Conservation (phyloP, 2,888 invertebrate species). For the Axea sp. region DNA sequence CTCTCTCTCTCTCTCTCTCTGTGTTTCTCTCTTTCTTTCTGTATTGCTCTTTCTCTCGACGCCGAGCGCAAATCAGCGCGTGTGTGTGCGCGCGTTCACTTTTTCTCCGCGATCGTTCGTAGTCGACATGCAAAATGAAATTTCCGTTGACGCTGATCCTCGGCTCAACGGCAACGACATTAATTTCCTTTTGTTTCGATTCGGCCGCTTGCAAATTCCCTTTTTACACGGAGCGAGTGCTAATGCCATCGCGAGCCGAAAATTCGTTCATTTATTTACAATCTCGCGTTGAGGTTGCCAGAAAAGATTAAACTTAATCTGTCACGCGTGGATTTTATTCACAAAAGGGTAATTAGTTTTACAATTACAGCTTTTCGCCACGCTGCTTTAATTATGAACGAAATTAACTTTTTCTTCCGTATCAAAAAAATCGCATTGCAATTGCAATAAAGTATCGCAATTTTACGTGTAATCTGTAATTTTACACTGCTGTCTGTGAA, state of each 20-base stretch:
- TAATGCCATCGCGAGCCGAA: constrained; percentile 33
- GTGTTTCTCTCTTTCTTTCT: too few relatives aligned
- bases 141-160: constrained; percentile 58
- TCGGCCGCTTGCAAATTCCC: constrained; percentile 58
- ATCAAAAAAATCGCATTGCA: too few relatives aligned
- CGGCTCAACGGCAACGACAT: constrained; percentile 48
- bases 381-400: constrained; percentile 15
- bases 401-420: constrained; percentile 26
- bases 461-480: too few relatives aligned
- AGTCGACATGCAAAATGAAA: constrained; percentile 57
- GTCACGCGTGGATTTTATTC: constrained; percentile 44
- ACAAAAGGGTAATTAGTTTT: constrained; percentile 51
- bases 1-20: too few relatives aligned
- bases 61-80: constrained; percentile 30
- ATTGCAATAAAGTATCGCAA: too few relatives aligned
- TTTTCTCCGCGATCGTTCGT: constrained; percentile 40
- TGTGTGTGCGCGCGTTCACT: constrained; percentile 35
- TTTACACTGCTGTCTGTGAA: too few relatives aligned
- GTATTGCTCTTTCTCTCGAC: constrained; percentile 45
- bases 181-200: constrained; percentile 60
- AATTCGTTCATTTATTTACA: constrained; percentile 54
- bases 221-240: constrained; percentile 49
- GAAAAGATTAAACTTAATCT: constrained; percentile 54
- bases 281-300: constrained; percentile 49
- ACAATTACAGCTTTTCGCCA: constrained; percentile 22